Conservation (phyloP, 2,797 vertebrate genomes). For the Trachurus trachurus region DNA sequence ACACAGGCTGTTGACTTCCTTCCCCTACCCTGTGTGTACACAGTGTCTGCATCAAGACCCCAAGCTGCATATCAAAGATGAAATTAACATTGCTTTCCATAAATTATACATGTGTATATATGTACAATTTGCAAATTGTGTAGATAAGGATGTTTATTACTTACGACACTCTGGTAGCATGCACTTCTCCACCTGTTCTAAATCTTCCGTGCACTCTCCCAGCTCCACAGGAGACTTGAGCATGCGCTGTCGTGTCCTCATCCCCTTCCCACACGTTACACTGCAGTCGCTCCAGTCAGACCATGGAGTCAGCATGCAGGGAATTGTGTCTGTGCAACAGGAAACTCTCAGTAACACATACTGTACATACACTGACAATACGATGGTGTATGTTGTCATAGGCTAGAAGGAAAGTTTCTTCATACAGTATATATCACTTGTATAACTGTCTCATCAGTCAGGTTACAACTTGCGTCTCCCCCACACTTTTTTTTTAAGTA, state of each 20-base stretch:
- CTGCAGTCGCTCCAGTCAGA: constrained; percentile 99
- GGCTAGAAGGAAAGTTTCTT: neutral
- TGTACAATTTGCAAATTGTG: constrained; percentile 3
- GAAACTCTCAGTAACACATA: constrained; percentile 3
- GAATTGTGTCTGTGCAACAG: constrained; percentile 92
- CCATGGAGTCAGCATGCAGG: constrained; percentile 95
- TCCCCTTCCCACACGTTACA: constrained; percentile 95
- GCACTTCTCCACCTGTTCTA: constrained; percentile 98
- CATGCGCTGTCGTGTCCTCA: constrained; percentile 91
- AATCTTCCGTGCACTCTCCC: constrained; percentile 96
- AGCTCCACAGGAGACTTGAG: constrained; percentile 97
- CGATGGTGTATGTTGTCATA: neutral
- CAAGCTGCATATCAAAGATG: constrained; percentile 10
- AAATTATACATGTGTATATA: constrained; percentile 8
- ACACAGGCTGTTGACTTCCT: neutral
- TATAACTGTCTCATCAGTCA: constrained; percentile 8
- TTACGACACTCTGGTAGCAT: constrained; percentile 99
- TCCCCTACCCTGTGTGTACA: neutral
- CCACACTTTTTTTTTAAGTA: neutral
- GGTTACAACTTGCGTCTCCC: neutral
- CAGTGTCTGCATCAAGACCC: constrained; percentile 5
- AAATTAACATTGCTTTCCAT: constrained; percentile 20
- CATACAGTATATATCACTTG: neutral
- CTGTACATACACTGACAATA: neutral
- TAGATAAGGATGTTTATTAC: constrained; percentile 66